Base-by-base conservation (phyloP, 2,888 invertebrate genomes). In the Eupithecia exiguata region DNA sequence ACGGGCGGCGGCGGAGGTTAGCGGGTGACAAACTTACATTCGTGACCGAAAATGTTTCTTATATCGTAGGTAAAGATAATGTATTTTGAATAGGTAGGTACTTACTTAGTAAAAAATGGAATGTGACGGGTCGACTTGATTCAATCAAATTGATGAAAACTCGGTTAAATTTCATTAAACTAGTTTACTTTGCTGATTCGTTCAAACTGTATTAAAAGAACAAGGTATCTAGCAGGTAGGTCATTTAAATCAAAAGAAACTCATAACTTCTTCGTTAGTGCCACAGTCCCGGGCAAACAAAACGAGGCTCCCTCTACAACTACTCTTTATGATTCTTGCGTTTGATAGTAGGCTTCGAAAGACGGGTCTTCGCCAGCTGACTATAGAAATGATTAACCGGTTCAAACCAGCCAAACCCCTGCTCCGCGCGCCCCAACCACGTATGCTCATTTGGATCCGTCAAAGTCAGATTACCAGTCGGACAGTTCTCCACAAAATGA, bases 401-500 rank as follows among this genome's bases (percentile, higher is more conserved):
- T 38, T 90, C 87, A 5, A 91, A 84, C 92, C 92, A 93, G 1
- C 86, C 91, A 75, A 78, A 92, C 0, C 94, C 94, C 0, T 80
- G 83, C 0, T 91, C 91, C 0, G 93, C 89, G 62, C 84, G 87
- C 5, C 95, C 95, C 70, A 91, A 82, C 96, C 96, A 96, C 3
- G 84, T 81, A 70, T 94, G 94, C 0, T 94, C 94, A 73, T 95
- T 93, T 0, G 95, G 91, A 82, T 96, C 96, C 0, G 86, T 85
- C 65, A 96, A 84, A 1, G 82, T 83, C 66, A 95, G 77, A 4
- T 88, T 79, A 0, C 93, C 94, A 0, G 83, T 74, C 0, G 96
- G 96, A 76, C 89, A 89, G 81, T 96, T 96, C 0, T 95, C 91
- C 0, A 76, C 69, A 84, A 96, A 96, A 9, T 92, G 87, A 30